Base-by-base conservation (phyloP, 2,888 invertebrate genomes). In the Athalia circularis region DNA sequence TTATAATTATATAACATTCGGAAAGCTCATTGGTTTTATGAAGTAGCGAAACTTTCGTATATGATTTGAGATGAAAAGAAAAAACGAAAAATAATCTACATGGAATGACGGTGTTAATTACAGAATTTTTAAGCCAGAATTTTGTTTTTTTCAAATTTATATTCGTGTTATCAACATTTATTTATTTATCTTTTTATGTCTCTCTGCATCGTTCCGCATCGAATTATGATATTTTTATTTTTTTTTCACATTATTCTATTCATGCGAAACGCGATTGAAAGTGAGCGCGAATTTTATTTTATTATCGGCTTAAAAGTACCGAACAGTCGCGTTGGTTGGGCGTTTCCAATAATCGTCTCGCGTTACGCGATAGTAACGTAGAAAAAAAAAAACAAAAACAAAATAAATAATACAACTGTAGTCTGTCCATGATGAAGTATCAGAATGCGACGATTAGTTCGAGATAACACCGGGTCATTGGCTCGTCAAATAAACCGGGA, bases 21-120 rank as follows among this genome's bases (percentile, higher is more conserved):
- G 50, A 67, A 67, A 67, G 50, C 67, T 67, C 65, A 15, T 65
- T 50, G 13, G 15, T 68, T 43, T 13, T 65, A 65, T 47, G 15
- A 65, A 65, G 48, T 54, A 54, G 43, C 68, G 68, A 68, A 29
- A 54, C 52, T 68, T 68, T 68, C 68, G 15, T 54, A 29, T 2
- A 29, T 29, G 2, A 29, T 29, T 29, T 29, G 29, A 29, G 29
- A 2, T 29, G 29, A 29, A 29, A 68, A 15, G 5, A 15, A 50
- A 62, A 67, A 67, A 57, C 13, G 45, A 59, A 59, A 72, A 57
- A 72, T 72, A 72, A 72, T 72, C 59, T 72, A 72, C 62, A 47
- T 79, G 72, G 77, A 79, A 79, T 78, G 67, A 72, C 59, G 72
- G 57, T 79, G 67, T 79, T 43, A 65, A 68, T 67, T 62, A 77